Evolutionary conservation across 2,888 invertebrate genomes (phyloP).

Genomic region (Pristionchus fissidentatus): DNA sequence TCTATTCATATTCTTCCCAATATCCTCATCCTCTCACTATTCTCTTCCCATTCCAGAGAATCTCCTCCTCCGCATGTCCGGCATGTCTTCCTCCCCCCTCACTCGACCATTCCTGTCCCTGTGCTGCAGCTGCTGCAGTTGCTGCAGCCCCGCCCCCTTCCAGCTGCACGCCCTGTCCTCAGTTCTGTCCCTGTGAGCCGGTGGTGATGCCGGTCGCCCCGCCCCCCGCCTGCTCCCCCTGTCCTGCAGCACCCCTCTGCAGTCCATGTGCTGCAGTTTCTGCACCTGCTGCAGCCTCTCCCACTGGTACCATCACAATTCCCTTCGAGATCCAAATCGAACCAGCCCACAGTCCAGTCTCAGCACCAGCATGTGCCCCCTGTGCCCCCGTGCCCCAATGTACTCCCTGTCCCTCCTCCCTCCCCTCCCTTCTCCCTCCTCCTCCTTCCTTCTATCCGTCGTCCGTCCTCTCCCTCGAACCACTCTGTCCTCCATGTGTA

Average conservation of each 20-base stretch:
- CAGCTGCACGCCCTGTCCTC: conserved; percentile 32
- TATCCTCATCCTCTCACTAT: conserved; percentile 26
- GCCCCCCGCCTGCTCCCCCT: neutral
- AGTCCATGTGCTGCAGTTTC: conserved; percentile 13
- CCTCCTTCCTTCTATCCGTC: neutral
- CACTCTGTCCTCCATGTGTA: conserved; percentile 33
- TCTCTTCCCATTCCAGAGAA: conserved; percentile 46
- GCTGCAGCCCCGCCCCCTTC: neutral
- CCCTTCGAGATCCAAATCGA: conserved; percentile 35
- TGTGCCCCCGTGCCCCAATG: conserved; percentile 13
- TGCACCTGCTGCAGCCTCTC: neutral
- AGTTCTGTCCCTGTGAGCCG: conserved; percentile 28
- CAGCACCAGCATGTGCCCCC: neutral
- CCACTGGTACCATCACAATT: neutral
- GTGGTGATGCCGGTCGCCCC: neutral
- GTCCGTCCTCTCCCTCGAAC: neutral
- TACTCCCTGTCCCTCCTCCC: neutral
- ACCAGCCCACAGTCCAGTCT: neutral
- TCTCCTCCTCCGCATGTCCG: neutral
- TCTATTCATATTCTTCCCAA: conserved; percentile 22
- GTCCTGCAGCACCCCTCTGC: neutral
- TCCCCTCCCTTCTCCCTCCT: neutral
- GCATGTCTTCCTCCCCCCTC: conserved; percentile 37
- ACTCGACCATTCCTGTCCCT: conserved; percentile 27
- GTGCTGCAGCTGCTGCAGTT: neutral